These are phyloP conservation scores for Parnassius orleans DNA, from an alignment of 2,888 invertebrate species.

Conservation along the genomic window DNA sequence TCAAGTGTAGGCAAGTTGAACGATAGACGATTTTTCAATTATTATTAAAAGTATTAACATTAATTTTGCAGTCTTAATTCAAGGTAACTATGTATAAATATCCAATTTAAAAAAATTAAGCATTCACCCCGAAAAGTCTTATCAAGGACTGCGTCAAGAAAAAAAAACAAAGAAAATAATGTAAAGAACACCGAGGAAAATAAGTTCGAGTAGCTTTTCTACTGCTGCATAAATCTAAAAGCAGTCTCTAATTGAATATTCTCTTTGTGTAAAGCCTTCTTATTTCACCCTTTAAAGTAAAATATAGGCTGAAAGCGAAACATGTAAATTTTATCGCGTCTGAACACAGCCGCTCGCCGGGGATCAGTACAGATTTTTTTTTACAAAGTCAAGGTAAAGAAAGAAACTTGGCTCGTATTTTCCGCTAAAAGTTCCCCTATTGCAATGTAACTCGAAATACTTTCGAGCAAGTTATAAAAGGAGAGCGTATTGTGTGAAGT, in stretches of 20 bases:
- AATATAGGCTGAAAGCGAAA: conserved; percentile 73
- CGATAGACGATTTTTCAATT: no score
- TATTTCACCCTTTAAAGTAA: conserved; percentile 79
- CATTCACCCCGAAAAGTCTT: neutral
- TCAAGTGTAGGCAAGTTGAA: neutral
- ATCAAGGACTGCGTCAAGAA: neutral
- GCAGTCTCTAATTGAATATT: conserved; percentile 77
- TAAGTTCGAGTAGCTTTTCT: conserved; percentile 48
- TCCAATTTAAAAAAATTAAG: no score
- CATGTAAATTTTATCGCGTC: conserved; percentile 79
- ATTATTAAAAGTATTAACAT: no score
- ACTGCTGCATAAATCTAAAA: conserved; percentile 65
- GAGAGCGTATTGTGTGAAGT: conserved; percentile 56
- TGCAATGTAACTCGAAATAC: conserved; percentile 71
- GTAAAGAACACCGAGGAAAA: conserved; percentile 42
- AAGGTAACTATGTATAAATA: no score
- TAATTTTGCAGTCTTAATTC: no score
- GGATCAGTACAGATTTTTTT: conserved; percentile 62
- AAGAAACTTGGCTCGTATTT: conserved; percentile 75
- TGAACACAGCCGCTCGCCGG: conserved; percentile 55
- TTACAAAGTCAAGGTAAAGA: conserved; percentile 59
- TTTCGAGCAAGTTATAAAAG: conserved; percentile 69
- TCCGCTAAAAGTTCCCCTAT: conserved; percentile 68
- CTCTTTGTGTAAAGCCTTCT: conserved; percentile 73
- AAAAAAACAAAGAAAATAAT: conserved; percentile 19